Evolutionary conservation across 2,797 vertebrate genomes (phyloP), one percentile per base, ranked within the genome.

Genomic region (Zenarchopterus dispar): DNA sequence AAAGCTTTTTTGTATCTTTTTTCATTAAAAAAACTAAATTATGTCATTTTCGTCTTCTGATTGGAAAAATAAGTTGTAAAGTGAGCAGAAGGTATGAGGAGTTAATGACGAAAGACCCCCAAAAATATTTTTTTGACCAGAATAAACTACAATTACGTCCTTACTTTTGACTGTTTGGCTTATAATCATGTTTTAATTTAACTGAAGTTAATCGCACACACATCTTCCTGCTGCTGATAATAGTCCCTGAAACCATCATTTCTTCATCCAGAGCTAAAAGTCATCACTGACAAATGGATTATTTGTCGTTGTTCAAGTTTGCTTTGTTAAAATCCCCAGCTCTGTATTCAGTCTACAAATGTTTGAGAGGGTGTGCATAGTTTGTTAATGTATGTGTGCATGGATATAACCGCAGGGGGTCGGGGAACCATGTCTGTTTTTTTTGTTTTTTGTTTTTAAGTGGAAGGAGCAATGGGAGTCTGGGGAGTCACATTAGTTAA

Each of bases 341-440:
- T 6, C 45, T 41, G 28, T 17, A 8, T 41, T n/a, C 1, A 4
- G 39, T 16, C 6, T 16, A 8, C 19, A 5, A 39, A 55, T 58
- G 18, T 47, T 21, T 54, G 49, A 23, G 6, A 9, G 18, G 2
- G 8, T 15, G 24, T 31, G n/a, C 13, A 53, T 18, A 17, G 10
- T 2, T 18, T 18, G 17, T 46, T 28, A 6, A 13, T 31, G 36
- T 1, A 10, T 43, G 36, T 8, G 31, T 55, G 36, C 36, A 39
- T 15, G 11, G 13, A 13, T 39, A 13, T 11, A 36, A 36, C 33
- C 13, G 9, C 33, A 36, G 36, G 16, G 16, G 36, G 62, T 24
- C 43, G 17, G n/a, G 7, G 31, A 31, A 56, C 16, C 39, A 56
- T 50, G 45, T 56, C 46, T 46, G 44, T 24, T 21, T 64, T 31